These are phyloP conservation scores for Lytechinus variegatus DNA, from an alignment of 35 echinoderm and acorn worm species.

Conservation along the genomic window DNA sequence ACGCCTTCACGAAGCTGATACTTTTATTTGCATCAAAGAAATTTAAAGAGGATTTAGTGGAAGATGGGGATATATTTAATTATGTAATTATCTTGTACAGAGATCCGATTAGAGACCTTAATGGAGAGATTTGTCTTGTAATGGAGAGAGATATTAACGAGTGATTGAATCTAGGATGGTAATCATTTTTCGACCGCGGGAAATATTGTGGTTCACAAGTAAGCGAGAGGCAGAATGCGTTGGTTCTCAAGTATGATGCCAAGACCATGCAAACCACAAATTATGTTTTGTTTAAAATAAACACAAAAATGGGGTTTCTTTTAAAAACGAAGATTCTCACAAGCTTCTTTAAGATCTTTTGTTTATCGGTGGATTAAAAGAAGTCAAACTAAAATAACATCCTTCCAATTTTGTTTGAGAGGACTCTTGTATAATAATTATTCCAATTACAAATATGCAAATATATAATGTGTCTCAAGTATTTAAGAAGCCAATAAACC, in stretches of 20 bases:
- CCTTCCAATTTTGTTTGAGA: background rate
- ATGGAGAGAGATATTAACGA: background rate
- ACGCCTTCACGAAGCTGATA: background rate
- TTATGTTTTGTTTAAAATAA: background rate
- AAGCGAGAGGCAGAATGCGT: background rate
- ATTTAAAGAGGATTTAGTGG: slow-evolving; percentile 8
- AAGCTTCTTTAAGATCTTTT: no score
- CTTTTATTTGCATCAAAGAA: background rate
- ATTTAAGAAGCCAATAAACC: no score
- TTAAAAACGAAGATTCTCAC: background rate
- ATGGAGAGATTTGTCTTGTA: slow-evolving; percentile 2
- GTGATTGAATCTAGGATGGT: background rate
- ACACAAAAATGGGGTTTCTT: background rate
- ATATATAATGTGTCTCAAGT: no score
- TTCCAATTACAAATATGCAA: no score
- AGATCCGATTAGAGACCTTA: slow-evolving; percentile 1
- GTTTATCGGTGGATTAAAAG: no score
- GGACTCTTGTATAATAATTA: no score
- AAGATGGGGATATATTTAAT: slow-evolving; percentile 20
- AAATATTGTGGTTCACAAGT: background rate
- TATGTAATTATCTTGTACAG: slow-evolving; percentile 6
- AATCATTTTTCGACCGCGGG: background rate
- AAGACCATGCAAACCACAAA: background rate
- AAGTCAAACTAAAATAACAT: background rate
- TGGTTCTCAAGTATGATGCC: background rate